Evolutionary conservation across 2,888 invertebrate genomes (phyloP), one percentile per base, ranked within the genome.

Genomic region (Hipparchia sbordonii): DNA sequence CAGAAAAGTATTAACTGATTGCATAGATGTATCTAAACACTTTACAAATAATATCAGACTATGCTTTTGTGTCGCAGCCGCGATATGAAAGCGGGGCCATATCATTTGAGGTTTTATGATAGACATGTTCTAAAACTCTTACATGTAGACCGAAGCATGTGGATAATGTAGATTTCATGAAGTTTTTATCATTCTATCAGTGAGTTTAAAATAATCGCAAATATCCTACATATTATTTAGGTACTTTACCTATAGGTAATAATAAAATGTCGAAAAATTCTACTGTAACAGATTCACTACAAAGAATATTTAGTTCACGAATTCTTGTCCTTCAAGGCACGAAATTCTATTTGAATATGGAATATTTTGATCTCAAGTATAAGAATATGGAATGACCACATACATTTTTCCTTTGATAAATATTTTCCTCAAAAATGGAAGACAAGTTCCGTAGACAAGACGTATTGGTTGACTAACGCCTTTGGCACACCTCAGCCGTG

Each of bases 351-450:
- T 56, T 56, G 13, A 56, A 56, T 56, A 57, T 13, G 13, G 23
- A 23, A 57, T 57, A 23, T 57, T 57, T 57, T 13, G 23, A 57
- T 13, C 23, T 57, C 13, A 13, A 57, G 57, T 23, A 13, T 57
- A 57, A 13, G 33, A 45, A 57, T 67, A 13, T 45, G 74, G 72
- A 61, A 61, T 39, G 60, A 12, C 45, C 10, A 12, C 45, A 61
- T 61, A 45, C 39, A 61, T 61, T 61, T 61, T 61, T 39, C 39
- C 39, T 63, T 52, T 65, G 65, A 65, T 6, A 33, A 65, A 65
- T 52, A 65, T 65, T 65, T 65, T 65, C 52, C 63, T 48, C 23
- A 63, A 63, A 63, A 63, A 63, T 63, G 63, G 10, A 33, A 65
- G 65, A 65, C 52, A 52, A 48, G 63, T 13, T 12, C 23, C 48